Evolutionary conservation across 2,797 vertebrate species (phyloP), one percentile per base, ranked within the genome.

Genomic region (Ctenopoma kingsleyae): DNA sequence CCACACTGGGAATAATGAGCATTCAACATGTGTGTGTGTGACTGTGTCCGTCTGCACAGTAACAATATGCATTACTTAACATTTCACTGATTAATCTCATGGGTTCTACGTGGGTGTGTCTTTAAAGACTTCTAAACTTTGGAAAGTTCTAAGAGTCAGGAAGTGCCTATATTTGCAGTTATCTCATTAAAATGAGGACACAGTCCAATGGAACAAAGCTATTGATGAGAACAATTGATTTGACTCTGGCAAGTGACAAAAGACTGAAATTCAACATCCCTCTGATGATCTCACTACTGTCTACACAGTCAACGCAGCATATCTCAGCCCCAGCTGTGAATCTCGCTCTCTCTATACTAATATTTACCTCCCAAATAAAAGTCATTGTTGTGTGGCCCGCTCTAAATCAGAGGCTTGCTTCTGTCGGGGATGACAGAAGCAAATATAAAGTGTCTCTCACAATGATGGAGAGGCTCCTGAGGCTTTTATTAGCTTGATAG

Each of bases 311-410:
- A n/a, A 68, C 27, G 3, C 47, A 0, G 40, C 72, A 44, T 20
- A 46, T 23, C 56, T 57, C 44, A 2, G 44, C 55, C 48, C 36
- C 69, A 66, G 82, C 86, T 82, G 80, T 75, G 83, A 74, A 57
- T 76, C 71, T 58, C 36, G 0, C 71, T 30, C 60, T 54, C 80
- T 32, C 30, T 32, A 69, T 77, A 64, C 78, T 88, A 87, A 89
- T 89, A 88, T 91, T 91, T 86, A 91, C 83, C 66, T 83, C 74
- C 64, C 61, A 74, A 82, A 89, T 90, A 90, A 91, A 90, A 89
- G 77, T 81, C 77, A 65, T 61, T 78, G 76, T 78, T 76, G 63
- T 79, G 80, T 25, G 15, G 36, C 67, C 62, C 8, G 2, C 71
- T 73, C 54, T 90, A 89, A 92, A 92, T 90, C 89, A 89, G 76